Evolutionary conservation across 2,113 vertebrate genomes (phyloP).

Genomic region (Chaenogobius annularis): DNA sequence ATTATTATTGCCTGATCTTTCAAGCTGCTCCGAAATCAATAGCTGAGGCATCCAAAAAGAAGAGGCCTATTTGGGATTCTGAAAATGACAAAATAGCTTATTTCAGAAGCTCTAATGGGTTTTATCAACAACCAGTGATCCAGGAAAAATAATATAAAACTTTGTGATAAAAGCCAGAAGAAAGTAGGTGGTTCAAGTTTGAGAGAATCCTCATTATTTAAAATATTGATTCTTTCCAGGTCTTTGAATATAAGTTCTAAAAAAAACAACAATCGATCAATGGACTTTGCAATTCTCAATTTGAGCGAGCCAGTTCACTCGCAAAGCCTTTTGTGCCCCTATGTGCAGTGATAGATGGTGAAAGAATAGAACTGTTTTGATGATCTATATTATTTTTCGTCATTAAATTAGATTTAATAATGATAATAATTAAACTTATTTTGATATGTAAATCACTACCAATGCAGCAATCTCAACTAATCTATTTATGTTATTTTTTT

Average conservation of each 20-base stretch:
- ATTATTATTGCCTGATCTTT: slow-evolving; percentile 9
- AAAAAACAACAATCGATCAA: slow-evolving; percentile 9
- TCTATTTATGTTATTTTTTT: too few species aligned
- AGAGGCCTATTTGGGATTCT: slow-evolving; percentile 7
- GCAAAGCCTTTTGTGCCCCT: not conserved
- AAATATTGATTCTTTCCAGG: slow-evolving; percentile 9
- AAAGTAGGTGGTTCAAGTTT: slow-evolving; percentile 1
- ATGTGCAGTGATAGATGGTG: not conserved
- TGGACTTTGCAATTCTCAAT: not conserved
- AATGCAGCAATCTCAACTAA: too few species aligned
- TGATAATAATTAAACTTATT: too few species aligned
- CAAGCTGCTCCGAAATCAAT: slow-evolving; percentile 4
- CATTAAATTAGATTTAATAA: too few species aligned
- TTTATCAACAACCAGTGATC: not conserved
- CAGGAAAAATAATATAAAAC: not conserved
- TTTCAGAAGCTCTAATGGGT: slow-evolving; percentile 1
- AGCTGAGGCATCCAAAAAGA: not conserved
- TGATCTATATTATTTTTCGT: not conserved
- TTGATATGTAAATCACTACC: too few species aligned
- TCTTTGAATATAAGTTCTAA: not conserved
- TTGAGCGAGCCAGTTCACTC: not conserved
- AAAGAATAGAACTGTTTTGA: not conserved
- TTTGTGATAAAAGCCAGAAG: slow-evolving; percentile 4
- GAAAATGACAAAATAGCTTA: slow-evolving; percentile 13
- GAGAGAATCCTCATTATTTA: slow-evolving; percentile 6